Evolutionary conservation across 2,888 invertebrate species (phyloP), one percentile per base, ranked within the genome.

Genomic region (Euplexia lucipara): DNA sequence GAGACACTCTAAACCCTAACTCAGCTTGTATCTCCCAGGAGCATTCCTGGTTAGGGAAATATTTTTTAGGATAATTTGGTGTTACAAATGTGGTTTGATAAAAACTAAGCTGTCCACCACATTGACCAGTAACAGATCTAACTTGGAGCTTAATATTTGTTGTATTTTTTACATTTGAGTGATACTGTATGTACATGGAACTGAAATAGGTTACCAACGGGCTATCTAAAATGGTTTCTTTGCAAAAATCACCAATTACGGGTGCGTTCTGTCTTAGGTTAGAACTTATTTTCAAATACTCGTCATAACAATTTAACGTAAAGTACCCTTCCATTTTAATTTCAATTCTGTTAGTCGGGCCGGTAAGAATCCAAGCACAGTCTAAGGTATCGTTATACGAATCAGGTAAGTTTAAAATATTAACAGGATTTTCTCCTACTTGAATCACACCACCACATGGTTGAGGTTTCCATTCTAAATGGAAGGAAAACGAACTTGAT

Each of bases 1-100:
- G 90, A 3, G 96, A 96, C 41, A 98, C 92, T 83, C 96, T 96
- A 79, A 96, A 97, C 0, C 98, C 98, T 35, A 93, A 78, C 0
- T 95, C 92, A 0, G 96, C 95, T 37, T 91, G 89, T 58, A 98
- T 96, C 79, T 97, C 97, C 98, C 98, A 98, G 7, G 95, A 91
- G 83, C 98, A 98, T 90, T 98, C 98, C 49, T 96, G 94, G 87
- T 98, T 97, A 68, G 96, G 95, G 14, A 95, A 95, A 89, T 98
- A 98, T 48, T 86, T 87, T 74, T 92, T 91, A 0, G 97, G 97
- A 89, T 96, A 97, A 79, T 96, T 96, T 35, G 97, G 97, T 0
- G 96, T 96, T 37, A 90, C 79, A 70, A 97, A 93, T 22, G 86
- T 81, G 49, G 90, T 93, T 18, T 87, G 85, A 48, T 83, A 88